Evolutionary conservation across 2,113 vertebrate species (phyloP).

Genomic region (Podarcis raffonei): DNA sequence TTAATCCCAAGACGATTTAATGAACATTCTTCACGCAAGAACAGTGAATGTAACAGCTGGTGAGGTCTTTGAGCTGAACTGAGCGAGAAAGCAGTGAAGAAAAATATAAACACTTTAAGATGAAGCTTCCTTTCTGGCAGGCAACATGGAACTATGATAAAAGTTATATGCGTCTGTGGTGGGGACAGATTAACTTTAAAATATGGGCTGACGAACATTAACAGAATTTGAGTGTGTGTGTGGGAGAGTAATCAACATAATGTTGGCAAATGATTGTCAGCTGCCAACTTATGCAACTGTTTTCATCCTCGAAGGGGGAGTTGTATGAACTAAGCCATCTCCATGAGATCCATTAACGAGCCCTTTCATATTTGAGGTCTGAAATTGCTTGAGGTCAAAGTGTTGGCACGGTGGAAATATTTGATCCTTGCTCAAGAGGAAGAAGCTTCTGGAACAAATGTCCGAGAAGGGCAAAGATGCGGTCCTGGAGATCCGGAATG

Average conservation of each 20-base stretch:
- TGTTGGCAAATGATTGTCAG: constrained; percentile 45
- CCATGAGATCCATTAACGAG: not conserved
- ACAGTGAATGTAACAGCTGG: constrained; percentile 56
- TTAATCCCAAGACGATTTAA: not conserved
- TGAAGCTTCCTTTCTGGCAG: constrained; percentile 57
- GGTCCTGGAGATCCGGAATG: not conserved
- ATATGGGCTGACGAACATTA: constrained; percentile 61
- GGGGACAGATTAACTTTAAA: constrained; percentile 57
- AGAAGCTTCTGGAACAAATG: not conserved
- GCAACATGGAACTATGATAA: constrained; percentile 33
- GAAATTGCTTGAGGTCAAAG: constrained; percentile 35
- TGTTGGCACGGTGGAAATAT: constrained; percentile 52
- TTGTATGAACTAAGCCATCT: constrained; percentile 40
- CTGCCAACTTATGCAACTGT: constrained; percentile 34
- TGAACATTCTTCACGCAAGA: constrained; percentile 20
- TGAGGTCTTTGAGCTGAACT: constrained; percentile 17
- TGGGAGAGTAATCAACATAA: constrained; percentile 51
- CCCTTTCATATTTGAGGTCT: constrained; percentile 4
- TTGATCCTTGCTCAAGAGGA: constrained; percentile 31
- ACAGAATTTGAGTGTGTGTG: constrained; percentile 36
- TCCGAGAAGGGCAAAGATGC: not conserved
- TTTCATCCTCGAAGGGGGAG: not conserved
- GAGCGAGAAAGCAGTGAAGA: constrained; percentile 53
- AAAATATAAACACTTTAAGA: constrained; percentile 50
- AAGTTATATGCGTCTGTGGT: not conserved